A percentile compares a stretch with the other conserved stretches of the same genome.
phyloP scores from a whole-genome alignment of 2,888 invertebrate species.

The Epirrita christyi region DNA sequence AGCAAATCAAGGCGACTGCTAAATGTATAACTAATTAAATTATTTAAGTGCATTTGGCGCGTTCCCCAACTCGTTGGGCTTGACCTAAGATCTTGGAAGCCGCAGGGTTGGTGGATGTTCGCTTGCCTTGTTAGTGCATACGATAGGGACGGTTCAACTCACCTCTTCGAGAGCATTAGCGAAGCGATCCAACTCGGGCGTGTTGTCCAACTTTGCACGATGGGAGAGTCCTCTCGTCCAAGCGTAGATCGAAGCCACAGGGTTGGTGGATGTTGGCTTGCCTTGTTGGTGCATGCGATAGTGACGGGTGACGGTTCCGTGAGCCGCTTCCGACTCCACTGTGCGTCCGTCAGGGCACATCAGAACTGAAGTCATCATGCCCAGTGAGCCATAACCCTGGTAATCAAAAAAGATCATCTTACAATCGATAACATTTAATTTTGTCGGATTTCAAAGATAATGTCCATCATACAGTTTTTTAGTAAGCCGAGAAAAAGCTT shows the following conservation, averaged over 20 bases:
- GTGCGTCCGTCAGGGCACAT: constrained; percentile 94
- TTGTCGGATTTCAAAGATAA: too few relatives aligned
- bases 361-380: constrained; percentile 96
- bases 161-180: constrained; percentile 88
- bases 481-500: too few relatives aligned
- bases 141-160: constrained; percentile 19
- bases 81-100: neutral
- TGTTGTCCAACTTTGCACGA: constrained; percentile 92
- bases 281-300: constrained; percentile 95
- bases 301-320: constrained; percentile 96
- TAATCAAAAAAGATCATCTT: constrained; percentile 9
- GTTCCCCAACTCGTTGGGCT: too few relatives aligned
- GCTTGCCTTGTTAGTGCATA: neutral
- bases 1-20: neutral
- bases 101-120: neutral
- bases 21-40: neutral
- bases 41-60: too few relatives aligned
- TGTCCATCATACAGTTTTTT: too few relatives aligned
- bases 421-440: too few relatives aligned
- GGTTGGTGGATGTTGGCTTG: constrained; percentile 94
- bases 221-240: constrained; percentile 95
- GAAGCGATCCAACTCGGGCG: constrained; percentile 90
- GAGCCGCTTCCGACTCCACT: constrained; percentile 95
- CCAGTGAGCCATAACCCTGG: constrained; percentile 91
- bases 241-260: constrained; percentile 95